phyloP scores from a whole-genome alignment of 2,888 invertebrate genomes.

The Drosophila formosana region DNA sequence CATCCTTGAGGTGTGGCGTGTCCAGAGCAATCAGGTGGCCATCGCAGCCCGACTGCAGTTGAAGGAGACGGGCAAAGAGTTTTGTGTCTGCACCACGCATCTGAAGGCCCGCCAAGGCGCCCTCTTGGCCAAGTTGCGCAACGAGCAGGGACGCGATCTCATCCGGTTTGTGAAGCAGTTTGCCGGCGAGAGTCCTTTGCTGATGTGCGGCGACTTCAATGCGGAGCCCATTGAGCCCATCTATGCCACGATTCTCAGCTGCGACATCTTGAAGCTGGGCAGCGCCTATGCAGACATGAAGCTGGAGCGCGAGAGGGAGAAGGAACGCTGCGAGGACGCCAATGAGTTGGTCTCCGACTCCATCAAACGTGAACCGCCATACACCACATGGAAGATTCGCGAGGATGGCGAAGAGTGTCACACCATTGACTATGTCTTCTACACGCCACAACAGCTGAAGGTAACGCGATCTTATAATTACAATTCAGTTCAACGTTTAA shows the following conservation, averaged over 20 bases:
- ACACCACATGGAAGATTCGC: slow-evolving; percentile 92
- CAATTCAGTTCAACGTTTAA: not conserved
- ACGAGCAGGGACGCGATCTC: slow-evolving; percentile 90
- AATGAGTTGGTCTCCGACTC: slow-evolving; percentile 75
- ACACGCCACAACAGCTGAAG: slow-evolving; percentile 87
- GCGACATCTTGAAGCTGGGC: slow-evolving; percentile 84
- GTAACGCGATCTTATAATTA: slow-evolving; percentile 79
- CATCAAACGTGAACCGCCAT: slow-evolving; percentile 88
- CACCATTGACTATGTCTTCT: slow-evolving; percentile 91
- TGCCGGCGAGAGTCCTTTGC: slow-evolving; percentile 86
- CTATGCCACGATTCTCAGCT: slow-evolving; percentile 87
- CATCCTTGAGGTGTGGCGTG: slow-evolving; percentile 90
- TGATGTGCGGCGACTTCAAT: slow-evolving; percentile 92
- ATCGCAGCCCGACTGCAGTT: slow-evolving; percentile 87
- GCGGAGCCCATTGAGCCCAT: slow-evolving; percentile 90
- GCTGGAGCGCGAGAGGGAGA: slow-evolving; percentile 60
- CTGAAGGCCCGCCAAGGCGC: slow-evolving; percentile 90
- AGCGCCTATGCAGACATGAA: slow-evolving; percentile 87
- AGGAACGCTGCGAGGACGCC: slow-evolving; percentile 46
- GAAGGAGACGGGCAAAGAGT: slow-evolving; percentile 87
- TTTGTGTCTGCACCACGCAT: slow-evolving; percentile 90
- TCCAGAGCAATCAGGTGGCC: slow-evolving; percentile 91
- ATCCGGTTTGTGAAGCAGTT: slow-evolving; percentile 86
- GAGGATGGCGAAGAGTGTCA: slow-evolving; percentile 90
- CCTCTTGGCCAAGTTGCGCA: slow-evolving; percentile 88